Evolutionary conservation across 1,140 invertebrate species (phyloP).

Genomic region (Trinorchestia longiramus): DNA sequence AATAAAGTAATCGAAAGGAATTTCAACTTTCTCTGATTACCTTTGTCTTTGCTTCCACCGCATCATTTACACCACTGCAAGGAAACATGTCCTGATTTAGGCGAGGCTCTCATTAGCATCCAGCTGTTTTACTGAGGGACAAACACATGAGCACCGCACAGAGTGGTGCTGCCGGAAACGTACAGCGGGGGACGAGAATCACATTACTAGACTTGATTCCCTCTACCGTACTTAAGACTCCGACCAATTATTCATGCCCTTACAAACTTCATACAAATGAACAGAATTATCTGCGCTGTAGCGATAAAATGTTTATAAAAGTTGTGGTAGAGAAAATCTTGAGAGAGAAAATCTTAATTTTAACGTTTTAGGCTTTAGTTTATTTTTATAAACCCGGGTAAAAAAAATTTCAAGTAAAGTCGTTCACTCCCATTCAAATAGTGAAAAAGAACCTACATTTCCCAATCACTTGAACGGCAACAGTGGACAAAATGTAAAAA

Average conservation of each 20-base stretch:
- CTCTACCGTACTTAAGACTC: background rate
- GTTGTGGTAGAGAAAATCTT: background rate
- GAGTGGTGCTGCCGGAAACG: constrained; percentile 3
- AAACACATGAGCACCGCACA: background rate
- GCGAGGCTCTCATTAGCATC: constrained; percentile 1
- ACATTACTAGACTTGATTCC: constrained; percentile 9
- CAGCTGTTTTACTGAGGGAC: constrained; percentile 5
- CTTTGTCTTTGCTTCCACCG: background rate
- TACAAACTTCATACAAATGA: background rate
- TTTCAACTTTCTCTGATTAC: background rate
- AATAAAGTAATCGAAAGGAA: background rate
- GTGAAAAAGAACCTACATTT: no score
- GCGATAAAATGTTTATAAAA: background rate
- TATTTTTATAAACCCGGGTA: no score
- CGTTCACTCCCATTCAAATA: no score
- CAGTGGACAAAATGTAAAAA: no score
- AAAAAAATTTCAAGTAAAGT: no score
- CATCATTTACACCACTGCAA: background rate
- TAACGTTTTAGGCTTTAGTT: no score
- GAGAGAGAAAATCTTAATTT: no score
- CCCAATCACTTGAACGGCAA: no score
- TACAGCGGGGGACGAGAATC: constrained; percentile 43
- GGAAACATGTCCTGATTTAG: background rate
- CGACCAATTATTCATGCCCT: background rate
- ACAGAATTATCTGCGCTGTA: background rate